Conservation (phyloP, 1,140 invertebrate species). For the Whitmania pigra region DNA sequence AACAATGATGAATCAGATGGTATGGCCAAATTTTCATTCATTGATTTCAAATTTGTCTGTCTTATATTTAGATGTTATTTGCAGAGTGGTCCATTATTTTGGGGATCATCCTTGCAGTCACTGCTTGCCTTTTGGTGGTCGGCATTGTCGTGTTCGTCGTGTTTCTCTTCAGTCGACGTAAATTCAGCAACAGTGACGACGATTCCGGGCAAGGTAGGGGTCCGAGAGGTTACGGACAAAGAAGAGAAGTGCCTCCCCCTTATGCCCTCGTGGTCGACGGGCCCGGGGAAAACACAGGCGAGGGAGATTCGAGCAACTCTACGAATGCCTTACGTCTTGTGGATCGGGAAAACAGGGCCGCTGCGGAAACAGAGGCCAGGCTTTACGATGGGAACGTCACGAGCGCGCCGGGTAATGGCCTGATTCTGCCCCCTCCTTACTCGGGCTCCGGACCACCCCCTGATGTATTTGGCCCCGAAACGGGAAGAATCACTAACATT, state of each 20-base stretch:
- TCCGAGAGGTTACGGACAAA: neutral
- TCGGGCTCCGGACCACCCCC: neutral
- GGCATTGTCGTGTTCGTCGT: neutral
- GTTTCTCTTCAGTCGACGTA: conserved; percentile 4
- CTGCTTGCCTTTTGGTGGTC: neutral
- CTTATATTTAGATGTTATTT: too few species aligned
- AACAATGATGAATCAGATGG: neutral
- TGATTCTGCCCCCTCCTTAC: conserved; percentile 6
- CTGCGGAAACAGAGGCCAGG: neutral
- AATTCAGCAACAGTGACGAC: neutral
- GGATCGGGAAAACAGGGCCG: neutral
- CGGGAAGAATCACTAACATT: too few species aligned
- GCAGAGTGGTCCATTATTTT: conserved; percentile 7
- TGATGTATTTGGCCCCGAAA: too few species aligned
- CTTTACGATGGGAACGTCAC: neutral
- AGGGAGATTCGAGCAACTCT: neutral
- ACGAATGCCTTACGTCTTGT: conserved; percentile 1
- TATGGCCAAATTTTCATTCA: neutral
- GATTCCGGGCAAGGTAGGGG: neutral
- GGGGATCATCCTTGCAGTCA: neutral
- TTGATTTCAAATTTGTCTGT: too few species aligned
- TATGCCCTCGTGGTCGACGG: neutral
- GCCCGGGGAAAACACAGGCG: neutral
- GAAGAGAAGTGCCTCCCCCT: conserved; percentile 1
- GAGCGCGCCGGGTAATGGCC: neutral